These are phyloP conservation scores for Petrolisthes manimaculis DNA, from an alignment of 2,888 invertebrate species.

Conservation along the genomic window DNA sequence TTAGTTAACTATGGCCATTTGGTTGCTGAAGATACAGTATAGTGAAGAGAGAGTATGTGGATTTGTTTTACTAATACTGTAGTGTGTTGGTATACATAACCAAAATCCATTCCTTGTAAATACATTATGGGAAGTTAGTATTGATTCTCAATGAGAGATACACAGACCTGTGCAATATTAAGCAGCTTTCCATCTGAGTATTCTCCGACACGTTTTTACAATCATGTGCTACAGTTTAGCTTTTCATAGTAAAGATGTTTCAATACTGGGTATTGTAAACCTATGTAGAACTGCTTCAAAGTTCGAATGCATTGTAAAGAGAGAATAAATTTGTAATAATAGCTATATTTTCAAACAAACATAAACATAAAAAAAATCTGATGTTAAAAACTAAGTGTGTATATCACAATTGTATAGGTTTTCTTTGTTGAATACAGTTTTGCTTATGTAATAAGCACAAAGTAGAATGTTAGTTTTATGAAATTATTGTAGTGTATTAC, in stretches of 20 bases:
- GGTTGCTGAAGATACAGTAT: no score
- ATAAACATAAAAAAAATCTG: not conserved
- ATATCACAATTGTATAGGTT: not conserved
- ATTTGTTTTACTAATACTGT: not conserved
- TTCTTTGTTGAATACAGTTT: not conserved
- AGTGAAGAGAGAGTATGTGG: no score
- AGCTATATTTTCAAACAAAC: conserved; percentile 1
- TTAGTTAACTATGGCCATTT: no score
- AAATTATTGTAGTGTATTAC: not conserved
- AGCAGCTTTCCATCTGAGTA: not conserved
- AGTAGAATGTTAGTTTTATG: not conserved
- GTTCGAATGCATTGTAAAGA: conserved; percentile 13
- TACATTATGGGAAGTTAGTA: not conserved
- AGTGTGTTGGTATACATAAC: not conserved
- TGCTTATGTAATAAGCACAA: conserved; percentile 15
- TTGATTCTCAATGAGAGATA: not conserved
- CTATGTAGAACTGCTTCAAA: conserved; percentile 3
- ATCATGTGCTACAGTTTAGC: conserved; percentile 9
- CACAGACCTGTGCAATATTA: not conserved
- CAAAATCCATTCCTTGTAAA: not conserved
- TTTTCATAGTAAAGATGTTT: conserved; percentile 4
- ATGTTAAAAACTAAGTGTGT: not conserved
- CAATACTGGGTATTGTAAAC: conserved; percentile 16
- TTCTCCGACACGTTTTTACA: not conserved
- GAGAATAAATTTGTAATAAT: conserved; percentile 12